These are phyloP conservation scores for Paralvinella palmiformis DNA, from an alignment of 1,140 invertebrate species.

Conservation along the genomic window DNA sequence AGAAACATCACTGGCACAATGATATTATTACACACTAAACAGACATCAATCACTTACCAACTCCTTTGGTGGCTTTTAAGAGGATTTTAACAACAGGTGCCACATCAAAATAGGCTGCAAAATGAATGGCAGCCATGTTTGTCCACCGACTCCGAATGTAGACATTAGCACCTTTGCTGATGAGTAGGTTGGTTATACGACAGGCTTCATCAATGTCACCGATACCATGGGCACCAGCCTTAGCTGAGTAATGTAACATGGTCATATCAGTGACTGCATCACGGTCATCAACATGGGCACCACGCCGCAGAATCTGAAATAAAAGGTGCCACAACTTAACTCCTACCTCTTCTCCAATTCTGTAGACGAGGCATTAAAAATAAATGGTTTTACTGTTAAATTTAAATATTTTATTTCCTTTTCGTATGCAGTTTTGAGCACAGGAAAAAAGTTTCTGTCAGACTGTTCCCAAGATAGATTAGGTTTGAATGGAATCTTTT, in stretches of 20 bases:
- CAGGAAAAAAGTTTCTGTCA: too few relatives aligned
- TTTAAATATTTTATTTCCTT: too few relatives aligned
- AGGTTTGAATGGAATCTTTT: too few relatives aligned
- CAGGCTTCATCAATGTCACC: slow-evolving; percentile 49
- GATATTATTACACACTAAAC: not conserved
- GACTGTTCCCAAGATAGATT: too few relatives aligned
- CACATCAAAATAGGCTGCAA: slow-evolving; percentile 57
- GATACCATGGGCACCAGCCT: slow-evolving; percentile 55
- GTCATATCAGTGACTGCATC: slow-evolving; percentile 60
- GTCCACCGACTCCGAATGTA: slow-evolving; percentile 56
- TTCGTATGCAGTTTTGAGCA: too few relatives aligned
- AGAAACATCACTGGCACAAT: not conserved
- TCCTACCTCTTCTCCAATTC: too few relatives aligned
- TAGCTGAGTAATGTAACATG: slow-evolving; percentile 56
- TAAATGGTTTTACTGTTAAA: too few relatives aligned
- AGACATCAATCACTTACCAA: slow-evolving; percentile 32
- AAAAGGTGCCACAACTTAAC: too few relatives aligned
- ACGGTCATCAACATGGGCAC: slow-evolving; percentile 53
- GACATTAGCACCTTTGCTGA: slow-evolving; percentile 52
- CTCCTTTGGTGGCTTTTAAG: slow-evolving; percentile 44
- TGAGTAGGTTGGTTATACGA: slow-evolving; percentile 38
- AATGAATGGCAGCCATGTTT: slow-evolving; percentile 57
- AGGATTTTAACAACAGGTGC: slow-evolving; percentile 52
- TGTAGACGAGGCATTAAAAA: too few relatives aligned
- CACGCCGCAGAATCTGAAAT: slow-evolving; percentile 50